Percentiles rank a stretch among this genome's conserved stretches.
These are phyloP conservation scores for Apamea monoglypha DNA, from an alignment of 2,888 invertebrate genomes.

Conservation along the genomic window DNA sequence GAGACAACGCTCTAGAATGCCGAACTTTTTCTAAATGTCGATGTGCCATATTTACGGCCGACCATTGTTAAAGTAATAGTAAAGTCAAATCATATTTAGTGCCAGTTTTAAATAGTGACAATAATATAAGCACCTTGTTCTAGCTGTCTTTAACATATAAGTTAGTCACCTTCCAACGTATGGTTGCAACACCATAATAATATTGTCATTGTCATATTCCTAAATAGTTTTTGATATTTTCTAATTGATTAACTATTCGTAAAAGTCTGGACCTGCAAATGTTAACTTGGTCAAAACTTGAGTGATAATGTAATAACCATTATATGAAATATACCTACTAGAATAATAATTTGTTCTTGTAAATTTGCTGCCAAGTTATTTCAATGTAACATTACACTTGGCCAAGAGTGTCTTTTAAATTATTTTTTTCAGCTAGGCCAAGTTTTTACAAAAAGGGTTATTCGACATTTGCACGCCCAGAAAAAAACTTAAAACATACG, in stretches of 20 bases:
- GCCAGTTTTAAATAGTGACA: constrained; percentile 21
- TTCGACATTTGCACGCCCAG: constrained; percentile 25
- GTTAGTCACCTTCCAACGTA: constrained; percentile 14
- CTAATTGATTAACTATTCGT: constrained; percentile 43
- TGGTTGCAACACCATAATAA: constrained; percentile 17
- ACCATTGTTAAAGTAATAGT: not conserved
- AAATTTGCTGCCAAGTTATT: not conserved
- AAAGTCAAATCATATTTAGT: constrained; percentile 3
- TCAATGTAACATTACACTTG: not conserved
- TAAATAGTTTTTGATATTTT: constrained; percentile 49
- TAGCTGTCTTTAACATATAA: constrained; percentile 13
- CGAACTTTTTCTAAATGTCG: not conserved
- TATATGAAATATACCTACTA: not conserved
- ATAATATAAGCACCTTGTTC: constrained; percentile 34
- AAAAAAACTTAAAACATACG: constrained; percentile 52
- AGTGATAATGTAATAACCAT: not conserved
- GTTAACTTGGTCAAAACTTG: constrained; percentile 19
- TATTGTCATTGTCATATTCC: constrained; percentile 23
- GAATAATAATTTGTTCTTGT: constrained; percentile 25
- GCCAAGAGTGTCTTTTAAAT: not conserved
- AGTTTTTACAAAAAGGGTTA: constrained; percentile 9
- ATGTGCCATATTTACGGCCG: not conserved
- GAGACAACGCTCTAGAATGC: not conserved
- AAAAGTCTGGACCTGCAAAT: constrained; percentile 31
- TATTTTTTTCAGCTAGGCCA: not conserved